Conservation (phyloP, 2,888 invertebrate species). For the Dione juno region DNA sequence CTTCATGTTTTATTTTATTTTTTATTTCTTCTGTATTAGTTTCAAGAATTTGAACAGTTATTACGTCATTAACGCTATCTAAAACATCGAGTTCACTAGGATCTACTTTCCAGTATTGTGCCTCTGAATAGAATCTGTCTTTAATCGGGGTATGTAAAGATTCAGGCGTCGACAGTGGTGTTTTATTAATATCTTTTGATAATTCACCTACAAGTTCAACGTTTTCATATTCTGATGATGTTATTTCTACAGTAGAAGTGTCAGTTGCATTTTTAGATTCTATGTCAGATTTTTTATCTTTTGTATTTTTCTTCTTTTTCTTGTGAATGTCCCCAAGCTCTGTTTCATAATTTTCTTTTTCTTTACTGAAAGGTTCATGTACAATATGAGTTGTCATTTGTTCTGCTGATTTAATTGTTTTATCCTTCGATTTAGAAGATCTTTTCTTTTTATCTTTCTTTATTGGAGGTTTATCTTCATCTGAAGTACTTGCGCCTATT, state of each 20-base stretch:
- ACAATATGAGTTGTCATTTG: constrained; percentile 41
- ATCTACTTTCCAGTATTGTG: constrained; percentile 75
- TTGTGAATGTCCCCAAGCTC: constrained; percentile 57
- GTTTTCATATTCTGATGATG: constrained; percentile 52
- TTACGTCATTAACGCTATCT: constrained; percentile 58
- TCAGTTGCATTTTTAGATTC: constrained; percentile 47
- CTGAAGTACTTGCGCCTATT: constrained; percentile 53
- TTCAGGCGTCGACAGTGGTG: constrained; percentile 69
- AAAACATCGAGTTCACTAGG: constrained; percentile 59
- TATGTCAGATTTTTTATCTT: constrained; percentile 56
- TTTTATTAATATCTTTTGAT: constrained; percentile 49
- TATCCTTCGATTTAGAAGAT: constrained; percentile 58
- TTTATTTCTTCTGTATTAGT: constrained; percentile 22
- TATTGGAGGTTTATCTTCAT: constrained; percentile 59
- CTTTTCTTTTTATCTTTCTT: constrained; percentile 71
- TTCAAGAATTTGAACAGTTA: constrained; percentile 51
- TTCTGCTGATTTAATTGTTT: constrained; percentile 45
- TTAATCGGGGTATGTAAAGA: constrained; percentile 72
- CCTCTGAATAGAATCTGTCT: constrained; percentile 73
- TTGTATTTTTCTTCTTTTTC: constrained; percentile 69
- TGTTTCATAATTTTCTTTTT: constrained; percentile 40
- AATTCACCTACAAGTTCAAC: constrained; percentile 5
- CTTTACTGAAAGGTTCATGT: constrained; percentile 36
- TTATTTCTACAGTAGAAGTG: constrained; percentile 49
- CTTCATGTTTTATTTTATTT: not conserved